These are phyloP conservation scores for Sebastes minor DNA, from an alignment of 2,797 vertebrate species.

Conservation along the genomic window DNA sequence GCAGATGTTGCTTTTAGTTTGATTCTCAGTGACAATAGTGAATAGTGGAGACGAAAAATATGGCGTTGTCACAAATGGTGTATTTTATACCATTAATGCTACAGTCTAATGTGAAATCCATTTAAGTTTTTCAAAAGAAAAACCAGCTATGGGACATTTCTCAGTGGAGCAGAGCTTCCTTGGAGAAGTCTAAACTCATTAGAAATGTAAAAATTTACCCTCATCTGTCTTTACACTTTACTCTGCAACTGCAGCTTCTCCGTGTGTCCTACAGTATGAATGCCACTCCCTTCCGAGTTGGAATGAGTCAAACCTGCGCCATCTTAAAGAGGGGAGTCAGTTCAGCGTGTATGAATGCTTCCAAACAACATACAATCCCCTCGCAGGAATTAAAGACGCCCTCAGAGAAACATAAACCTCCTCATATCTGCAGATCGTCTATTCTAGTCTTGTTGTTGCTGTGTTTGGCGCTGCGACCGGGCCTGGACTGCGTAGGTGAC, in stretches of 20 bases:
- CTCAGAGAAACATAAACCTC: constrained; percentile 65
- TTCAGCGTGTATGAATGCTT: constrained; percentile 34
- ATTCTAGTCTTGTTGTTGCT: constrained; percentile 84
- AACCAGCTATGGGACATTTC: background rate
- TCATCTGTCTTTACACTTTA: constrained; percentile 12
- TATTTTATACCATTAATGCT: background rate
- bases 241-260: constrained; percentile 8
- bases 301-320: constrained; percentile 67
- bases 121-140: constrained; percentile 1
- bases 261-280: constrained; percentile 12
- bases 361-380: constrained; percentile 46
- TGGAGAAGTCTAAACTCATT: background rate
- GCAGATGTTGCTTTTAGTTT: constrained; percentile 4
- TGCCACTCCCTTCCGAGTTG: constrained; percentile 31
- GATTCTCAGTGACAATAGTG: constrained; percentile 5
- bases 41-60: constrained; percentile 21
- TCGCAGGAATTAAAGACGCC: constrained; percentile 65
- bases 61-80: background rate
- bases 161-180: constrained; percentile 1
- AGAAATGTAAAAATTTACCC: constrained; percentile 1
- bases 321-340: constrained; percentile 26
- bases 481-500: constrained; percentile 72
- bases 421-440: constrained; percentile 85
- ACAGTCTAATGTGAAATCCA: constrained; percentile 11
- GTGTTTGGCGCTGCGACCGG: constrained; percentile 73